phyloP scores from a whole-genome alignment of 2,888 invertebrate species.

The Oscheius myriophilus region DNA sequence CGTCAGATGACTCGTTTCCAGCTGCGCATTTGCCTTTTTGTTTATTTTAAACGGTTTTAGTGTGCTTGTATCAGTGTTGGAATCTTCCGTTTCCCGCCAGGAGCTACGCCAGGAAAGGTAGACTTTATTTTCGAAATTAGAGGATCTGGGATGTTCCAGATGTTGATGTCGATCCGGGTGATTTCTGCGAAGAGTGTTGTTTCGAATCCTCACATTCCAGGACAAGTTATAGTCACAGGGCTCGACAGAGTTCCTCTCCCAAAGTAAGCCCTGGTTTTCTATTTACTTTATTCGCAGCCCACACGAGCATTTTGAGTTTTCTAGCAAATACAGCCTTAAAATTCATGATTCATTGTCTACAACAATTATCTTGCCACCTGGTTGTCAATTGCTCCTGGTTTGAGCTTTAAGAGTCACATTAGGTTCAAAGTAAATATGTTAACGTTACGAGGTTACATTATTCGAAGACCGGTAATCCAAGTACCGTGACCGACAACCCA shows the following conservation, averaged over 20 bases:
- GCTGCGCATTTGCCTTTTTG: neutral
- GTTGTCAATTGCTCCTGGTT: too few species aligned
- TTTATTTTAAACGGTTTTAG: constrained; percentile 30
- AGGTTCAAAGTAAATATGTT: too few species aligned
- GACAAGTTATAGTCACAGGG: constrained; percentile 31
- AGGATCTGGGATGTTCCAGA: constrained; percentile 9
- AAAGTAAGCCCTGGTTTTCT: constrained; percentile 10
- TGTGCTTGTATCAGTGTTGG: constrained; percentile 43
- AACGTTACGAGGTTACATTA: too few species aligned
- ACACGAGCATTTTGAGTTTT: too few species aligned
- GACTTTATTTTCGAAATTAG: too few species aligned
- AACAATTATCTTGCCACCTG: too few species aligned
- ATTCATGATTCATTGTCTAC: too few species aligned
- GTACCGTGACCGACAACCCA: too few species aligned
- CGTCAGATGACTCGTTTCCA: neutral
- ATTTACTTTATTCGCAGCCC: neutral
- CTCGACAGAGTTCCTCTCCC: constrained; percentile 26
- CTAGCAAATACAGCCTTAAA: too few species aligned
- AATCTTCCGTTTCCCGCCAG: constrained; percentile 38
- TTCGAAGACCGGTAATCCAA: neutral
- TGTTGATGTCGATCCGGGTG: constrained; percentile 59
- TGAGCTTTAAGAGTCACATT: too few species aligned
- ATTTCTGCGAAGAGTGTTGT: constrained; percentile 51
- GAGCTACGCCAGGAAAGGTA: constrained; percentile 67
- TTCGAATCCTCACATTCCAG: constrained; percentile 31